These are phyloP conservation scores for Microcebus jonahi DNA, from an alignment of 2,113 vertebrate species.

Conservation along the genomic window DNA sequence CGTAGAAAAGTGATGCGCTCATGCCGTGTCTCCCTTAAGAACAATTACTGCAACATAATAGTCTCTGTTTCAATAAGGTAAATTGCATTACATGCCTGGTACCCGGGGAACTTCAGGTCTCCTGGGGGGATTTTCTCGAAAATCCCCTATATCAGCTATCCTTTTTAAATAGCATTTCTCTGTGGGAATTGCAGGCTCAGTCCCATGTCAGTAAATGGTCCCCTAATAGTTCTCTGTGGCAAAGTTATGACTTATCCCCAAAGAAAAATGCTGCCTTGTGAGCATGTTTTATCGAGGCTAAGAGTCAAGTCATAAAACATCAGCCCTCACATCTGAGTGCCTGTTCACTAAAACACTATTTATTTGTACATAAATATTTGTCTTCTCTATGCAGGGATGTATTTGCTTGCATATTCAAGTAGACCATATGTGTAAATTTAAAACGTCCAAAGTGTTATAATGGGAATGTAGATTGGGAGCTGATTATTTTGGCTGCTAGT, in stretches of 20 bases:
- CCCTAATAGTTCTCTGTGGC: conserved; percentile 66
- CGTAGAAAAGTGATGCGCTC: neutral
- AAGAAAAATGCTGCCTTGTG: conserved; percentile 67
- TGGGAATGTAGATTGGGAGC: conserved; percentile 72
- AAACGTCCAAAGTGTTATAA: conserved; percentile 66
- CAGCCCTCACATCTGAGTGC: conserved; percentile 10
- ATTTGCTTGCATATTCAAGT: neutral
- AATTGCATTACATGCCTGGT: neutral
- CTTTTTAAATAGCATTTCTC: conserved; percentile 70
- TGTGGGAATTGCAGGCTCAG: conserved; percentile 64
- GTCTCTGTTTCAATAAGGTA: conserved; percentile 5
- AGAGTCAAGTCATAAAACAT: conserved; percentile 69
- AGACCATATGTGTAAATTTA: conserved; percentile 12
- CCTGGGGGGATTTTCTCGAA: conserved; percentile 56
- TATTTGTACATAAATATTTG: conserved; percentile 72
- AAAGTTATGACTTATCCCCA: conserved; percentile 72
- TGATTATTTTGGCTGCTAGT: conserved; percentile 71
- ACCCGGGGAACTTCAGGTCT: neutral
- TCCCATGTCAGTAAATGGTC: conserved; percentile 39
- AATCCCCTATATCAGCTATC: conserved; percentile 54
- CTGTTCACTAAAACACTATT: conserved; percentile 1
- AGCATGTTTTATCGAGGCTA: conserved; percentile 62
- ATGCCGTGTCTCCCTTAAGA: rapidly evolving
- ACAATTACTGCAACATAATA: neutral
- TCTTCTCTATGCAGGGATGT: conserved; percentile 62